phyloP scores from a whole-genome alignment of 2,797 vertebrate genomes.

The Decapterus maruadsi region DNA sequence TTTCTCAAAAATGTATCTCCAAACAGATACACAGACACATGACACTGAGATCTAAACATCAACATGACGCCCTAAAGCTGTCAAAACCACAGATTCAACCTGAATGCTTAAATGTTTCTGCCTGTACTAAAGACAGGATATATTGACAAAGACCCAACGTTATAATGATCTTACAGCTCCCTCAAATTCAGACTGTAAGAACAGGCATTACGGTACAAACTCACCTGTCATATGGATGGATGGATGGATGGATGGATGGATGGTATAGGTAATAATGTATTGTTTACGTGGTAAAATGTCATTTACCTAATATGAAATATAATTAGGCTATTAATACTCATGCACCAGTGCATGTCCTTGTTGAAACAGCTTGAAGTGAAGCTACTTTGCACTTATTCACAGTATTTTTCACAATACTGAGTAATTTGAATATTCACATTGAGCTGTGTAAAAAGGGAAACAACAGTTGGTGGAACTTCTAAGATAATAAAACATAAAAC shows the following conservation, averaged over 20 bases:
- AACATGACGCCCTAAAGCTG: constrained; percentile 11
- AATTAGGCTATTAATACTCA: not conserved
- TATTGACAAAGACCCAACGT: not conserved
- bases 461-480: no score
- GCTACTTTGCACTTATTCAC: no score
- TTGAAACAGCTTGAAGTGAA: not conserved
- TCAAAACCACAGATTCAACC: not conserved
- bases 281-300: not conserved
- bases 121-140: not conserved
- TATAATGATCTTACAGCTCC: not conserved
- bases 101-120: not conserved
- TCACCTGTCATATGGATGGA: not conserved
- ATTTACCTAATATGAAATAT: not conserved
- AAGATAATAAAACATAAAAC: no score
- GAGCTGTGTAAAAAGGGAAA: no score
- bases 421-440: no score
- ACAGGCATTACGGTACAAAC: not conserved
- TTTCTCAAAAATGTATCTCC: constrained; percentile 15
- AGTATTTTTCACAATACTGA: no score
- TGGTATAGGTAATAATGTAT: not conserved
- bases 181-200: not conserved
- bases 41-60: constrained; percentile 9
- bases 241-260: not conserved
- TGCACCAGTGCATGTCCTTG: not conserved
- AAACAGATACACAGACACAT: constrained; percentile 2